These are phyloP conservation scores for Oplegnathus fasciatus DNA, from an alignment of 2,113 vertebrate species.

Conservation along the genomic window DNA sequence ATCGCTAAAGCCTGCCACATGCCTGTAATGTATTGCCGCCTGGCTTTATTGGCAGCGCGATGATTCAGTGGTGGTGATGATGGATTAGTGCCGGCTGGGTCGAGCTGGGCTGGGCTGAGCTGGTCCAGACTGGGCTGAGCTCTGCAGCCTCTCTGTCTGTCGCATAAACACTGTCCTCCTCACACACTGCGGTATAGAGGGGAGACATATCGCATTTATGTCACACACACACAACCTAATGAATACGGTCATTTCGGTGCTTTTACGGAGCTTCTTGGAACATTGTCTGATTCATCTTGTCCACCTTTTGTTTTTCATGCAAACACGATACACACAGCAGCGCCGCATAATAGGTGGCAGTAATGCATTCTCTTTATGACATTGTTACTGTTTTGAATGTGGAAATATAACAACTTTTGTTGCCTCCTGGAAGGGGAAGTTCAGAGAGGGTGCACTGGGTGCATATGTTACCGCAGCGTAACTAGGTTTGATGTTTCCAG, in stretches of 20 bases:
- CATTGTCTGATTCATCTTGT: conserved; percentile 56
- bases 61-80: conserved; percentile 85
- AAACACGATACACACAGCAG: conserved; percentile 40
- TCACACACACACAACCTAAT: conserved; percentile 69
- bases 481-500: conserved; percentile 27
- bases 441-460: conserved; percentile 21
- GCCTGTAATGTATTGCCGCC: conserved; percentile 85
- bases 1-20: conserved; percentile 82
- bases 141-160: conserved; percentile 72
- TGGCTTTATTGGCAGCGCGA: conserved; percentile 82
- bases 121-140: conserved; percentile 71
- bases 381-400: conserved; percentile 60
- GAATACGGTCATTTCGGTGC: conserved; percentile 63
- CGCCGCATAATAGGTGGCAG: conserved; percentile 38
- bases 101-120: conserved; percentile 67
- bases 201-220: conserved; percentile 70
- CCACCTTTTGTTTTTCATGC: conserved; percentile 55
- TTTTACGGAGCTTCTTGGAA: conserved; percentile 69
- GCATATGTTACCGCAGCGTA: conserved; percentile 26
- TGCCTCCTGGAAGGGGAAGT: conserved; percentile 42
- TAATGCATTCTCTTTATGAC: conserved; percentile 58
- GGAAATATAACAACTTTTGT: conserved; percentile 45
- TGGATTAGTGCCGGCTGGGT: conserved; percentile 80
- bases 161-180: conserved; percentile 72
- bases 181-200: conserved; percentile 61